Evolutionary conservation across 2,113 vertebrate genomes (phyloP).

Genomic region (Anarrhichthys ocellatus): DNA sequence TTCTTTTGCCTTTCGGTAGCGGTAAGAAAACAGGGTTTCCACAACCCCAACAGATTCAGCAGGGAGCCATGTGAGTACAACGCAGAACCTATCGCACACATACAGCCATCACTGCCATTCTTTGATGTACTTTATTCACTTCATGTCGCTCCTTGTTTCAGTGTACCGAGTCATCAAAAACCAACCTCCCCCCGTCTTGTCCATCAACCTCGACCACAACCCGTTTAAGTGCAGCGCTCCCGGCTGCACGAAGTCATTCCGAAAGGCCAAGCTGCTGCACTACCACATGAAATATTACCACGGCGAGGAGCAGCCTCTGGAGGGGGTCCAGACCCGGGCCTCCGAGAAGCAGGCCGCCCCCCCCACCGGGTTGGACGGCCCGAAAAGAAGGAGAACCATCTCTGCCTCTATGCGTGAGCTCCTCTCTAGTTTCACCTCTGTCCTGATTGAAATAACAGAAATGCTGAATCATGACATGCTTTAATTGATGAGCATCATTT

Average conservation of each 20-base stretch:
- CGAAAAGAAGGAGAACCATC: slow-evolving; percentile 89
- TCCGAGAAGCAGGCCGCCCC: slow-evolving; percentile 84
- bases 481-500: background rate
- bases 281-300: slow-evolving; percentile 99
- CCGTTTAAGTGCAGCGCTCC: slow-evolving; percentile 94
- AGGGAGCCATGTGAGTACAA: slow-evolving; percentile 85
- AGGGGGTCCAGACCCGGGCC: slow-evolving; percentile 89
- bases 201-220: slow-evolving; percentile 92
- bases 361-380: slow-evolving; percentile 75
- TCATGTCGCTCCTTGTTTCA: slow-evolving; percentile 59
- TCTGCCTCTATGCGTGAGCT: slow-evolving; percentile 91
- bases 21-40: slow-evolving; percentile 84
- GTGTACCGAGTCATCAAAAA: slow-evolving; percentile 91
- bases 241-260: slow-evolving; percentile 95
- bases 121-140: background rate
- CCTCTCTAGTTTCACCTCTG: background rate
- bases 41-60: slow-evolving; percentile 87
- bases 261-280: slow-evolving; percentile 95
- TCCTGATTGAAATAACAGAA: background rate
- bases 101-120: background rate
- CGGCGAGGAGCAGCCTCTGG: slow-evolving; percentile 88
- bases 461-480: background rate
- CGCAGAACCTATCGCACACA: background rate
- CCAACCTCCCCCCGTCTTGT: slow-evolving; percentile 84
- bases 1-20: slow-evolving; percentile 65